Percentiles rank a stretch among this genome's conserved stretches.
phyloP scores from a whole-genome alignment of 2,888 invertebrate species.

The Eupeodes latifasciatus region DNA sequence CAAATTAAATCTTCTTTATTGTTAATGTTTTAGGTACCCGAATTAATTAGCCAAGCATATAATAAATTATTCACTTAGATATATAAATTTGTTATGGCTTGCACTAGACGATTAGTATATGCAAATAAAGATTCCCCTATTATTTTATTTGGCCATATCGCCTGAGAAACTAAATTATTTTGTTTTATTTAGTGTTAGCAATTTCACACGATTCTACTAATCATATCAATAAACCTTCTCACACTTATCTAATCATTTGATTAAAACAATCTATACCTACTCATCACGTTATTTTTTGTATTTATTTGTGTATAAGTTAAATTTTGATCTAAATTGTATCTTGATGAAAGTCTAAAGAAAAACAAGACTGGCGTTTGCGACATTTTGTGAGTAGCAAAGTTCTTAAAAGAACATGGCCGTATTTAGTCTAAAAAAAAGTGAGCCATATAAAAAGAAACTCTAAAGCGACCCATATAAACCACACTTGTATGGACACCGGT shows the following conservation, averaged over 20 bases:
- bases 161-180: constrained; percentile 8
- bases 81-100: constrained; percentile 48
- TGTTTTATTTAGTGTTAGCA: constrained; percentile 4
- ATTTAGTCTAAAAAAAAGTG: not conserved
- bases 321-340: not conserved
- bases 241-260: constrained; percentile 44
- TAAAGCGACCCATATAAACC: no score
- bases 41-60: constrained; percentile 23
- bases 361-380: not conserved
- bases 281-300: no score
- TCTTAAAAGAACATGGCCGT: not conserved
- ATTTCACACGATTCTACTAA: constrained; percentile 59
- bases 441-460: no score
- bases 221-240: constrained; percentile 37
- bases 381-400: not conserved
- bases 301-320: not conserved
- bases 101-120: constrained; percentile 5
- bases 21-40: not conserved
- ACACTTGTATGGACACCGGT: no score
- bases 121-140: not conserved
- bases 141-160: constrained; percentile 41
- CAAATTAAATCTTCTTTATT: constrained; percentile 54
- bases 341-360: not conserved
- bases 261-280: not conserved
- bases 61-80: constrained; percentile 40